These are phyloP conservation scores for Melanotaenia duboulayi DNA, from an alignment of 2,113 vertebrate species.

Conservation along the genomic window DNA sequence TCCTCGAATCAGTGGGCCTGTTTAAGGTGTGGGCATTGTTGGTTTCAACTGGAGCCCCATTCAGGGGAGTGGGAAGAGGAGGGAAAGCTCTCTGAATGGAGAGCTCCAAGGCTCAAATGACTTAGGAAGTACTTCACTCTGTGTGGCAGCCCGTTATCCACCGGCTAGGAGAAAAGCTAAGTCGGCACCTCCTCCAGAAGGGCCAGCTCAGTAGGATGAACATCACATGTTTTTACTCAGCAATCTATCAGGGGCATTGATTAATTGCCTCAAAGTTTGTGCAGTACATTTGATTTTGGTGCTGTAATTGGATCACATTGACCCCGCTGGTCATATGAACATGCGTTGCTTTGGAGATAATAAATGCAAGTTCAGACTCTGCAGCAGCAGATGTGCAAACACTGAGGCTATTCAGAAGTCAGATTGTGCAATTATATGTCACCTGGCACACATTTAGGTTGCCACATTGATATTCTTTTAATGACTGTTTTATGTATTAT, in stretches of 20 bases:
- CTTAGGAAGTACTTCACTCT: slow-evolving; percentile 74
- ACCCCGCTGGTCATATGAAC: slow-evolving; percentile 66
- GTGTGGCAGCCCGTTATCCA: slow-evolving; percentile 58
- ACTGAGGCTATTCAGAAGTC: slow-evolving; percentile 63
- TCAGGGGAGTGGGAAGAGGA: slow-evolving; percentile 65
- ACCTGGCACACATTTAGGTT: slow-evolving; percentile 48
- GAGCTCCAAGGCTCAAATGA: slow-evolving; percentile 68
- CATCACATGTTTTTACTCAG: slow-evolving; percentile 63
- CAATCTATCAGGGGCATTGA: slow-evolving; percentile 43
- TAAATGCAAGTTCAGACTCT: slow-evolving; percentile 25
- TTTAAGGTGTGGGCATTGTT: slow-evolving; percentile 80
- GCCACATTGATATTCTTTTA: slow-evolving; percentile 2
- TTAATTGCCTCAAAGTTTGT: slow-evolving; percentile 56
- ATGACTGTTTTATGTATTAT: slow-evolving; percentile 9
- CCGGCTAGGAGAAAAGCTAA: slow-evolving; percentile 56
- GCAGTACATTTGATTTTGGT: slow-evolving; percentile 67
- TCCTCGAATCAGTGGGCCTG: slow-evolving; percentile 71
- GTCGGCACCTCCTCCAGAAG: background rate
- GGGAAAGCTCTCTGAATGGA: slow-evolving; percentile 67
- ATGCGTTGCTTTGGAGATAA: slow-evolving; percentile 47
- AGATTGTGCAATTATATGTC: slow-evolving; percentile 30
- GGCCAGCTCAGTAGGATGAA: slow-evolving; percentile 14
- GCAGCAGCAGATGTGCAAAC: slow-evolving; percentile 66
- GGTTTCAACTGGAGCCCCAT: slow-evolving; percentile 49
- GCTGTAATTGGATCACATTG: slow-evolving; percentile 63